phyloP scores from a whole-genome alignment of 1,140 invertebrate species.

The Temnothorax nylanderi region DNA sequence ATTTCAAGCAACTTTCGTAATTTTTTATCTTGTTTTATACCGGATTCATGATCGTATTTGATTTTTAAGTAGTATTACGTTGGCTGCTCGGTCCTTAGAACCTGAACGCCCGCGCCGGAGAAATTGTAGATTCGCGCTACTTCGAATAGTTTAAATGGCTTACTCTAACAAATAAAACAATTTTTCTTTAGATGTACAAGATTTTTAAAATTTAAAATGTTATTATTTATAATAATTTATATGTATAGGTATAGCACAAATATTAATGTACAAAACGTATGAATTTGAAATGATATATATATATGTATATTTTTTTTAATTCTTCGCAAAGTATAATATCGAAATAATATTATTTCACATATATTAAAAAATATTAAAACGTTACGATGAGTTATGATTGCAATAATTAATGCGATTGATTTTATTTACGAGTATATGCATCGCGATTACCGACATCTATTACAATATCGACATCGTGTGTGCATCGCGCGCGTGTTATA shows the following conservation, averaged over 20 bases:
- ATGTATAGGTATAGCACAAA: not conserved
- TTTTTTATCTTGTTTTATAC: constrained; percentile 6
- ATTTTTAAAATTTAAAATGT: not conserved
- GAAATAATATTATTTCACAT: not conserved
- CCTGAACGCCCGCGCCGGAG: not conserved
- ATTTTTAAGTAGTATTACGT: constrained; percentile 19
- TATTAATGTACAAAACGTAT: not conserved
- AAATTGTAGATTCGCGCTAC: constrained; percentile 1
- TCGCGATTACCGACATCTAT: not conserved
- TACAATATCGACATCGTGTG: not conserved
- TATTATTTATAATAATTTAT: not conserved
- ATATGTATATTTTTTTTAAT: not conserved
- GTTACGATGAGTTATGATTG: not conserved
- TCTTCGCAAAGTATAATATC: not conserved
- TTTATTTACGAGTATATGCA: not conserved
- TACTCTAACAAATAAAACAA: not conserved
- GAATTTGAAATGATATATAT: not conserved
- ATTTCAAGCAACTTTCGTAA: constrained; percentile 3
- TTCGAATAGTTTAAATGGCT: not conserved
- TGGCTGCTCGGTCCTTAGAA: not conserved
- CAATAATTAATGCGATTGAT: not conserved
- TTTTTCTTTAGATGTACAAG: too few relatives aligned
- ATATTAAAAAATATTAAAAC: not conserved
- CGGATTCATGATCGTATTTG: constrained; percentile 12
- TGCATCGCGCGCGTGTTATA: not conserved